These are phyloP conservation scores for Dryoscopus gambensis DNA, from an alignment of 2,113 vertebrate genomes.

Conservation along the genomic window DNA sequence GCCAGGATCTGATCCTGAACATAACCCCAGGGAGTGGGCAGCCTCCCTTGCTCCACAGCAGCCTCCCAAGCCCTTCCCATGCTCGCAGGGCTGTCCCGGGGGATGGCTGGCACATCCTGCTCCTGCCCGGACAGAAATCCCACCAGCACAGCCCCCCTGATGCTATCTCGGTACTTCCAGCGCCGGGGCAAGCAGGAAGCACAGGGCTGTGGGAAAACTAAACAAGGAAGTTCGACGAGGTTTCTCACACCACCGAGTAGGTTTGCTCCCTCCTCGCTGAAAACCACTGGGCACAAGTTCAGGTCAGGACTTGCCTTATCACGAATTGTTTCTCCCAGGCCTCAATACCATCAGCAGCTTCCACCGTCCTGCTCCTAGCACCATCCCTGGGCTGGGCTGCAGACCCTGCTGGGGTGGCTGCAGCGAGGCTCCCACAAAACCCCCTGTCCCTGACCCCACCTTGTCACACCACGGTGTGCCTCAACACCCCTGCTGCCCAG, in stretches of 20 bases:
- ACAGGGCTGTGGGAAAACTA: conserved; percentile 61
- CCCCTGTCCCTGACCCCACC: background rate
- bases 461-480: fast-evolving
- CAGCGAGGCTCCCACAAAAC: fast-evolving
- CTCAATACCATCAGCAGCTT: background rate
- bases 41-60: background rate
- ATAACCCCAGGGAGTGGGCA: background rate
- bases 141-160: background rate
- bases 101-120: conserved; percentile 30
- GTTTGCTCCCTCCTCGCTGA: background rate
- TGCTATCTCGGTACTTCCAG: conserved; percentile 39
- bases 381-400: fast-evolving
- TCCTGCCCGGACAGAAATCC: background rate
- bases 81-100: background rate
- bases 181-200: background rate
- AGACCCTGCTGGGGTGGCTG: background rate
- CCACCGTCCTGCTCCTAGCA: background rate
- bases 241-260: conserved; percentile 16
- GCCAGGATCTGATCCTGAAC: background rate
- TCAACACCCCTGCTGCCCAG: fast-evolving
- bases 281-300: background rate
- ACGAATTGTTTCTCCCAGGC: background rate
- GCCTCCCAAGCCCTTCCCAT: conserved; percentile 5
- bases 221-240: conserved; percentile 20
- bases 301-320: conserved; percentile 30